A percentile compares a stretch with the other conserved stretches of the same genome.
Evolutionary conservation across 2,113 vertebrate genomes (phyloP).

Genomic region (Nycticryphes semicollaris): DNA sequence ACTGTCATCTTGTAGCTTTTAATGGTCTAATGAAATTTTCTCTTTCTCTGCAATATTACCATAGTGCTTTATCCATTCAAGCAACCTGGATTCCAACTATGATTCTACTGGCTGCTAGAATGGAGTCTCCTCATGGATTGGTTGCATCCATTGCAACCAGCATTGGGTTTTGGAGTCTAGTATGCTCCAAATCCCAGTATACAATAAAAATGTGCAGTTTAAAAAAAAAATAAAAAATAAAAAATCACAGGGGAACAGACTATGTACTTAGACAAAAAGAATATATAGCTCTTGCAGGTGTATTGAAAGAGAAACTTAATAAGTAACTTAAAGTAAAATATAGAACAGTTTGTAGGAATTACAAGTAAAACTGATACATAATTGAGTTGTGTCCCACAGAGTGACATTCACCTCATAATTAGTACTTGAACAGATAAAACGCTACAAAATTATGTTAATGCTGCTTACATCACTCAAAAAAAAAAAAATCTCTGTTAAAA

Average conservation of each 20-base stretch:
- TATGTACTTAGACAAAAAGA: not conserved
- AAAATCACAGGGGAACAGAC: not conserved
- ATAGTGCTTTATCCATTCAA: not conserved
- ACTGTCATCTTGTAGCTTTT: not conserved
- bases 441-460: not conserved
- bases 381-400: constrained; percentile 20
- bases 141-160: not conserved
- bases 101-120: not conserved
- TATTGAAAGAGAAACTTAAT: constrained; percentile 42
- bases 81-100: not conserved
- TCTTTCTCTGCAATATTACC: not conserved
- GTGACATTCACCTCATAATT: constrained; percentile 18
- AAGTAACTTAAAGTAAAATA: constrained; percentile 8
- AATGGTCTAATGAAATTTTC: not conserved
- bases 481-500: not conserved
- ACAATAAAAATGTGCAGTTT: not conserved
- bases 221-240: no score
- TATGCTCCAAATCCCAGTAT: not conserved
- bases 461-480: not conserved
- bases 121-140: not conserved
- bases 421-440: not conserved
- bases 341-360: constrained; percentile 22
- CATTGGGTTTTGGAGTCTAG: not conserved
- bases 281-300: not conserved
- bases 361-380: constrained; percentile 25